These are phyloP conservation scores for Plebejus argus DNA, from an alignment of 2,888 invertebrate genomes.

Conservation along the genomic window DNA sequence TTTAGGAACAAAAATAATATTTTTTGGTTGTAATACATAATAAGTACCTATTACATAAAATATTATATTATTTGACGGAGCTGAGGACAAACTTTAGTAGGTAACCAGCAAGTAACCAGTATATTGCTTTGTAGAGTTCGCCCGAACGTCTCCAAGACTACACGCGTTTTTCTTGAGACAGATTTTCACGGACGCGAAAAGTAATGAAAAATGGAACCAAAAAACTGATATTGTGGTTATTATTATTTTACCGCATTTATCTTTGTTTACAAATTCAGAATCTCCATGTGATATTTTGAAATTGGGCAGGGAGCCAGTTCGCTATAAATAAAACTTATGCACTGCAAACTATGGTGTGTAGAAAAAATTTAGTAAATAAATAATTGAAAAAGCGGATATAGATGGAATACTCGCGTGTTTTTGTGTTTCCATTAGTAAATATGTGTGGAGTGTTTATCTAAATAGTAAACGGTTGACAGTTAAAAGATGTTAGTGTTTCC, in stretches of 20 bases:
- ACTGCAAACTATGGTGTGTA: slow-evolving; percentile 18
- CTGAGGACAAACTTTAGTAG: not conserved
- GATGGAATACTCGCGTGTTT: not conserved
- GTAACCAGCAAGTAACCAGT: not conserved
- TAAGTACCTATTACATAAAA: not conserved
- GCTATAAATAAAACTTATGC: slow-evolving; percentile 28
- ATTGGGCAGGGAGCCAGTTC: slow-evolving; percentile 25
- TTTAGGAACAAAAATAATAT: too few relatives aligned
- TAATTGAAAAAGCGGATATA: not conserved
- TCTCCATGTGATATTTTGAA: slow-evolving; percentile 26
- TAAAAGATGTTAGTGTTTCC: slow-evolving; percentile 14
- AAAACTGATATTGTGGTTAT: not conserved
- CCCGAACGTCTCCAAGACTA: slow-evolving; percentile 1
- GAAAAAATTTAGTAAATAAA: slow-evolving; percentile 22
- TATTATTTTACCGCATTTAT: slow-evolving; percentile 1
- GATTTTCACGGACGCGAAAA: not conserved
- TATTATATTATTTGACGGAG: not conserved
- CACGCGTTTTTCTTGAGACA: slow-evolving; percentile 10
- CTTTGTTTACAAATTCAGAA: slow-evolving; percentile 14
- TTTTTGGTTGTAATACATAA: not conserved
- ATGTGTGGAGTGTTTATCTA: slow-evolving; percentile 15
- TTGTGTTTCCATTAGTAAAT: slow-evolving; percentile 23
- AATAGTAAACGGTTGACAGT: not conserved
- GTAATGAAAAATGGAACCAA: not conserved
- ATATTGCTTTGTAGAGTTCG: not conserved